Base-by-base conservation (phyloP, 2,797 vertebrate genomes). In the Chloroceryle amazona region DNA sequence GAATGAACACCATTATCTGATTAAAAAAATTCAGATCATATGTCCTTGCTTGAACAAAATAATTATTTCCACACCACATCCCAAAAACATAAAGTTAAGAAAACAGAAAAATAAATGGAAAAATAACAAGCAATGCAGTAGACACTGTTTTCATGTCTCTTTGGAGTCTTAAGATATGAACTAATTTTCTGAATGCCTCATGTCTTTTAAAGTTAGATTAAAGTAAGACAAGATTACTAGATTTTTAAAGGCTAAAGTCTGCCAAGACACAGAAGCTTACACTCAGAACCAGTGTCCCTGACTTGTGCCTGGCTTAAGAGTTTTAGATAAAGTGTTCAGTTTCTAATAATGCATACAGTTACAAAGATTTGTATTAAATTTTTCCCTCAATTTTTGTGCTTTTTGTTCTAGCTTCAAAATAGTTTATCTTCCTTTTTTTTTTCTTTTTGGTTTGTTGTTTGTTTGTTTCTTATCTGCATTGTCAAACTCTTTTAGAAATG, bases 301-400 rank as follows among this genome's bases (percentile, higher is more conserved):
- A 63, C 6, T 62, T 67, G 23, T 78, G 31, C 21, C 13, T 29
- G 16, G 31, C 11, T 70, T 39, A 39, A 39, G 5, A 71, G 6
- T 7, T 71, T 74, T 58, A 42, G 16, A 29, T 52, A 51, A 80
- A 63, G 20, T 54, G 2, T 31, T 60, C 29, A 70, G 13, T 22
- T 3, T 26, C 47, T 75, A 74, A 60, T 39, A 29, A 8, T 14
- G 3, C 55, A 4, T 31, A 86, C 10, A 14, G 26, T 41, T 41
- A 41, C 3, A 61, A 90, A 42, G 47, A 89, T 7, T 6, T 5
- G 1, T 31, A n/a, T 20, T 37, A 19, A 19, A 1, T 3, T 0
- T 42, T 55, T 10, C 9, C 25, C 16, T 44, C 37, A 9, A 58
- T 49, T 83, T 70, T 58, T 46, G 8, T 46, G 8, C 18, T 66